phyloP scores from a whole-genome alignment of 1,140 invertebrate genomes.

The Saxidomus purpurata region DNA sequence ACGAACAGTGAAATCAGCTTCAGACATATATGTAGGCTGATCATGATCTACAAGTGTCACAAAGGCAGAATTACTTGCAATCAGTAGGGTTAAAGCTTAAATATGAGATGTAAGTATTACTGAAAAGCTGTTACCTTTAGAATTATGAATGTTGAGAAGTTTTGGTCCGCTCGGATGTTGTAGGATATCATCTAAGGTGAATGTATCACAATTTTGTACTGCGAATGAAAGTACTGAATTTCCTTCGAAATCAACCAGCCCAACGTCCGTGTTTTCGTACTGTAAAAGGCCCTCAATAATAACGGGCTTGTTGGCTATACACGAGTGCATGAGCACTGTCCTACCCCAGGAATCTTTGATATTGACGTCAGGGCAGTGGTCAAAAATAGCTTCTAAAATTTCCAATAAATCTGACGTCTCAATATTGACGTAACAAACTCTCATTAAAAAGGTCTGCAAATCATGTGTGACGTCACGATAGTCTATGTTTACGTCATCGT shows the following conservation, averaged over 20 bases:
- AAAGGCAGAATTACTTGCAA: too few species aligned
- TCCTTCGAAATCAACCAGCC: slow-evolving; percentile 48
- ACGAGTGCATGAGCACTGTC: slow-evolving; percentile 62
- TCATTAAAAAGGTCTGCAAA: slow-evolving; percentile 60
- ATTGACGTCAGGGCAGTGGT: slow-evolving; percentile 55
- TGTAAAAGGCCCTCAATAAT: slow-evolving; percentile 50
- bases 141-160: slow-evolving; percentile 34
- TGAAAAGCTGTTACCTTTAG: slow-evolving; percentile 36
- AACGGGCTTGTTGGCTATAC: slow-evolving; percentile 48
- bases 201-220: slow-evolving; percentile 47
- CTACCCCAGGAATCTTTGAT: slow-evolving; percentile 52
- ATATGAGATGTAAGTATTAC: too few species aligned
- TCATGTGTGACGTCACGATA: slow-evolving; percentile 61
- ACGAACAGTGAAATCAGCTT: too few species aligned
- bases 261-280: slow-evolving; percentile 2
- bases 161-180: slow-evolving; percentile 17
- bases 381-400: slow-evolving; percentile 48
- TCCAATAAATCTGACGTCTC: slow-evolving; percentile 7
- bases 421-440: slow-evolving; percentile 49
- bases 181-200: slow-evolving; percentile 51
- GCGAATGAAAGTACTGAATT: slow-evolving; percentile 56
- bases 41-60: too few species aligned
- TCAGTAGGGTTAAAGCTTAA: too few species aligned
- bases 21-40: too few species aligned
- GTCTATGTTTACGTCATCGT: slow-evolving; percentile 52